These are phyloP conservation scores for Panorpa germanica DNA, from an alignment of 2,888 invertebrate genomes.

Conservation along the genomic window DNA sequence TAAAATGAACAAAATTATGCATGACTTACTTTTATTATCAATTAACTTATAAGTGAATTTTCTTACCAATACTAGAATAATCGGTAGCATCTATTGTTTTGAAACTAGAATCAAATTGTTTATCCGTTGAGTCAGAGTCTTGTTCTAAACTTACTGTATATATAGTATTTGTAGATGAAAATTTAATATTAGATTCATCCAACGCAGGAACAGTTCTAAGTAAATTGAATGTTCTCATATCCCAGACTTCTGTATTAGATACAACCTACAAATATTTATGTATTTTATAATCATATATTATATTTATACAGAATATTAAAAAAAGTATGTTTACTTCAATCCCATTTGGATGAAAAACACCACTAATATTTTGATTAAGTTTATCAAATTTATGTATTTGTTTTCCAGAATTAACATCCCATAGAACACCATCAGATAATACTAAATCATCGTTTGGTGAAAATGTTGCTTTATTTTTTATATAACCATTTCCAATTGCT, in stretches of 20 bases:
- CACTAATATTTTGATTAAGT: conserved; percentile 84
- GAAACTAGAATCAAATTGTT: conserved; percentile 75
- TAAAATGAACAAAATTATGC: conserved; percentile 5
- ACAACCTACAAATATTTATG: conserved; percentile 40
- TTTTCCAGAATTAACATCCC: conserved; percentile 76
- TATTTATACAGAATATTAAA: conserved; percentile 3
- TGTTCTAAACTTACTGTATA: conserved; percentile 72
- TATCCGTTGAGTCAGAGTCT: conserved; percentile 40
- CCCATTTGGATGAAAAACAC: conserved; percentile 92
- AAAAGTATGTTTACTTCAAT: conserved; percentile 45
- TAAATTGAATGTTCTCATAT: conserved; percentile 83
- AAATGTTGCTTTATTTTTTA: conserved; percentile 85
- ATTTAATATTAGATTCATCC: conserved; percentile 74
- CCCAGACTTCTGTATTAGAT: conserved; percentile 98
- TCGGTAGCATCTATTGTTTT: conserved; percentile 88
- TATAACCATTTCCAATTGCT: conserved; percentile 78
- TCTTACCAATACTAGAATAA: conserved; percentile 75
- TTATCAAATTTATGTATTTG: conserved; percentile 96
- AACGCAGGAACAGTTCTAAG: conserved; percentile 85
- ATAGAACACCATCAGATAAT: conserved; percentile 88
- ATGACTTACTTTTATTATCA: not conserved
- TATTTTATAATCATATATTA: conserved; percentile 2
- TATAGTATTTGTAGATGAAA: conserved; percentile 72
- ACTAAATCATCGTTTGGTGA: conserved; percentile 86
- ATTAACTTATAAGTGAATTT: conserved; percentile 2